Evolutionary conservation across 2,888 invertebrate species (phyloP).

Genomic region (Thereva unica): DNA sequence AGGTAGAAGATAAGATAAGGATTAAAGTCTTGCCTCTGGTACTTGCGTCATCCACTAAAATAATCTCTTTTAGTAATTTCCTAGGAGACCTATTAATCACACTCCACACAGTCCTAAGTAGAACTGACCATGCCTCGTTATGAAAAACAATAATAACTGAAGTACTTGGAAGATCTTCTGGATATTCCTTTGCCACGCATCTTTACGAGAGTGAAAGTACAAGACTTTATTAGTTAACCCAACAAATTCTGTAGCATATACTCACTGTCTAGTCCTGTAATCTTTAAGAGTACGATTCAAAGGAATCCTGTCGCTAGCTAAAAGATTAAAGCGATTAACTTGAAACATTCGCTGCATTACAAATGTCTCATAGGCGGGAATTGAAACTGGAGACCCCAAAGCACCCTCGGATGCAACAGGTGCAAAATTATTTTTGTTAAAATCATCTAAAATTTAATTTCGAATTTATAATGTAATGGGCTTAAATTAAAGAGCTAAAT

Average conservation of each 20-base stretch:
- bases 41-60: conserved; percentile 88
- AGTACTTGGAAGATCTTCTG: conserved; percentile 75
- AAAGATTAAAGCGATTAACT: conserved; percentile 84
- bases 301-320: conserved; percentile 86
- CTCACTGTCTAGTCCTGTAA: conserved; percentile 70
- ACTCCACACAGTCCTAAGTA: conserved; percentile 92
- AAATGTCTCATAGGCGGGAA: conserved; percentile 74
- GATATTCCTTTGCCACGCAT: conserved; percentile 64
- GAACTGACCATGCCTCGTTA: conserved; percentile 98
- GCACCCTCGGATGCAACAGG: conserved; percentile 76
- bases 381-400: conserved; percentile 77
- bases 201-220: conserved; percentile 55
- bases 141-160: conserved; percentile 96
- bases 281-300: conserved; percentile 83
- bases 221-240: conserved; percentile 9
- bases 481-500: background rate
- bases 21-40: conserved; percentile 67
- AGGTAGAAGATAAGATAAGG: background rate
- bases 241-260: conserved; percentile 4
- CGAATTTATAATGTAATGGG: background rate
- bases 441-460: conserved; percentile 52
- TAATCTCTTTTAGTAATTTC: conserved; percentile 76
- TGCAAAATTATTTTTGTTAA: conserved; percentile 75
- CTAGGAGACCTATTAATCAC: conserved; percentile 86
- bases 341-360: conserved; percentile 79